A percentile compares a stretch with the other conserved stretches of the same genome.
Conservation (phyloP, 2,113 vertebrate genomes). For the Arvicanthis niloticus region DNA sequence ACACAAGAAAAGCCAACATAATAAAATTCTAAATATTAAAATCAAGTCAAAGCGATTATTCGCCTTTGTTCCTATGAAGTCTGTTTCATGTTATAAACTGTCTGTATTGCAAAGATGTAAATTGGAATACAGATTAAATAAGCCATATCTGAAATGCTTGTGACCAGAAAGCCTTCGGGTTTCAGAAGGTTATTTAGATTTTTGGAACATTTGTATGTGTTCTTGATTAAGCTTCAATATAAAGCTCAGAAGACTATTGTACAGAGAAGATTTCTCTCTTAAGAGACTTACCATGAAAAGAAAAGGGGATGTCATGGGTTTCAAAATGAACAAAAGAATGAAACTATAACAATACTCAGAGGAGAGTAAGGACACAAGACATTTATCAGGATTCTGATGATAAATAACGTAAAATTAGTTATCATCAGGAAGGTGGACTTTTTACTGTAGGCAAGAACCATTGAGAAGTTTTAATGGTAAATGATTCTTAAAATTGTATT, state of each 20-base stretch:
- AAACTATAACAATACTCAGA: not conserved
- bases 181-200: not conserved
- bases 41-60: constrained; percentile 29
- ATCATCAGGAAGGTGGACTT: not conserved
- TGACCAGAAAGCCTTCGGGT: not conserved
- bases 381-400: not conserved
- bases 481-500: constrained; percentile 12
- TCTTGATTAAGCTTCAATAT: not conserved
- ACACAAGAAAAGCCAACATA: constrained; percentile 22
- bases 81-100: not conserved
- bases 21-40: constrained; percentile 52
- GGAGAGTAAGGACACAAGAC: not conserved
- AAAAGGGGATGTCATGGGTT: not conserved
- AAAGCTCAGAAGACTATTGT: not conserved
- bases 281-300: not conserved
- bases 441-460: not conserved
- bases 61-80: not conserved
- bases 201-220: not conserved
- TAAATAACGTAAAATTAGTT: not conserved
- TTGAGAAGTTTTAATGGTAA: constrained; percentile 13
- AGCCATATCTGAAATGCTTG: not conserved
- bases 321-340: not conserved
- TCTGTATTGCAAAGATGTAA: not conserved
- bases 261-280: not conserved
- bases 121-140: not conserved